Percentiles rank a stretch among this genome's conserved stretches.
phyloP scores from a whole-genome alignment of 2,113 vertebrate species.

The Circaetus cinerascens region DNA sequence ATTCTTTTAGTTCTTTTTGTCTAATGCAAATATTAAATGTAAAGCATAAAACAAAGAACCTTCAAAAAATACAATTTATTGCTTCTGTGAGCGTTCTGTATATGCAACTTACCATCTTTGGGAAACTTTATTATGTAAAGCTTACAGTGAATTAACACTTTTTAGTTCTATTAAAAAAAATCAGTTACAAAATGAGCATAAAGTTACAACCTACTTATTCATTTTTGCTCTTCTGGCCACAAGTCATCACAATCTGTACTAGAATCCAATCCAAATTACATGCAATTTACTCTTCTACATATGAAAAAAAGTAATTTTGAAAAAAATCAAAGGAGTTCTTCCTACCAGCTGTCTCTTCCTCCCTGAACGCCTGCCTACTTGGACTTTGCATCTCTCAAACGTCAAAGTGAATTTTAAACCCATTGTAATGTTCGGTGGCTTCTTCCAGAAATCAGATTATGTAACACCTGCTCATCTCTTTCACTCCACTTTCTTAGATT shows the following conservation, averaged over 20 bases:
- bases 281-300: constrained; percentile 14
- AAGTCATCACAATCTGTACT: neutral
- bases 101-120: neutral
- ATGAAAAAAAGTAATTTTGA: constrained; percentile 44
- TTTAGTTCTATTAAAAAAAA: neutral
- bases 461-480: constrained; percentile 47
- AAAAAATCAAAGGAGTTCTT: constrained; percentile 41
- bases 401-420: constrained; percentile 57
- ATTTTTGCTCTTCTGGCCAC: neutral
- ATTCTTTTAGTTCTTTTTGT: neutral
- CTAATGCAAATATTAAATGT: neutral
- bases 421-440: constrained; percentile 8
- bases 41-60: neutral
- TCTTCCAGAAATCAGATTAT: constrained; percentile 56
- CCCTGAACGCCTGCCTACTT: constrained; percentile 47
- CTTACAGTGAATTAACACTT: neutral
- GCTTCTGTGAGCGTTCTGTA: neutral
- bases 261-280: neutral
- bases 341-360: constrained; percentile 58
- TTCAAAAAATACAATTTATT: neutral
- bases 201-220: neutral
- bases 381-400: constrained; percentile 52
- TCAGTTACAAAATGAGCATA: neutral
- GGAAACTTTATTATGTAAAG: neutral
- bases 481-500: constrained; percentile 10